phyloP scores from a whole-genome alignment of 2,113 vertebrate species.

The Neopipo cinnamomea region DNA sequence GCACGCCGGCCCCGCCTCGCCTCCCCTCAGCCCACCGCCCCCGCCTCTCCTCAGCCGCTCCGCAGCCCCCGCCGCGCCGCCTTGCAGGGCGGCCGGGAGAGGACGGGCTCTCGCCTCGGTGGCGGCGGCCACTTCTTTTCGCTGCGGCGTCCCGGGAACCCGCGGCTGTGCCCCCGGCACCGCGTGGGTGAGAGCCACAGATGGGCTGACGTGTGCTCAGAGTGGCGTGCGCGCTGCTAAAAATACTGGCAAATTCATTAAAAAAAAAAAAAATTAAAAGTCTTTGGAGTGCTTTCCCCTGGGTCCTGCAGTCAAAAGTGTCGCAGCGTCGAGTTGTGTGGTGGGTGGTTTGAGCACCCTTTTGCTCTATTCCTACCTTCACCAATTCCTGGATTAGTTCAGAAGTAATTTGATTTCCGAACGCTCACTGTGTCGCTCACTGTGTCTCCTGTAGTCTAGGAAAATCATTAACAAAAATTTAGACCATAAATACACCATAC shows the following conservation, averaged over 20 bases:
- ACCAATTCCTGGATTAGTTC: neutral
- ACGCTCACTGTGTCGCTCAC: fast-evolving
- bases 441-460: neutral
- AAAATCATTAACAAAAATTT: neutral
- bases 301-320: neutral
- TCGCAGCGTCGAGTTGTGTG: neutral
- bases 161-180: neutral
- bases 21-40: neutral
- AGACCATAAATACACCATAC: neutral
- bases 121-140: too few species aligned
- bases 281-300: neutral
- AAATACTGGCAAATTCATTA: neutral
- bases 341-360: neutral
- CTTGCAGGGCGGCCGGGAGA: neutral
- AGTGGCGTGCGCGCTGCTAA: neutral
- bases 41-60: neutral
- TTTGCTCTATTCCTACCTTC: neutral
- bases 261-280: neutral
- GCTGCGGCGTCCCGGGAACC: neutral
- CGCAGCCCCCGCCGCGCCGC: neutral
- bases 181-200: neutral
- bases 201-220: neutral
- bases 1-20: neutral
- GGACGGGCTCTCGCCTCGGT: too few species aligned
- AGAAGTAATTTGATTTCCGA: neutral